Conservation (phyloP, 2,113 vertebrate genomes). For the Amazona vittata region DNA sequence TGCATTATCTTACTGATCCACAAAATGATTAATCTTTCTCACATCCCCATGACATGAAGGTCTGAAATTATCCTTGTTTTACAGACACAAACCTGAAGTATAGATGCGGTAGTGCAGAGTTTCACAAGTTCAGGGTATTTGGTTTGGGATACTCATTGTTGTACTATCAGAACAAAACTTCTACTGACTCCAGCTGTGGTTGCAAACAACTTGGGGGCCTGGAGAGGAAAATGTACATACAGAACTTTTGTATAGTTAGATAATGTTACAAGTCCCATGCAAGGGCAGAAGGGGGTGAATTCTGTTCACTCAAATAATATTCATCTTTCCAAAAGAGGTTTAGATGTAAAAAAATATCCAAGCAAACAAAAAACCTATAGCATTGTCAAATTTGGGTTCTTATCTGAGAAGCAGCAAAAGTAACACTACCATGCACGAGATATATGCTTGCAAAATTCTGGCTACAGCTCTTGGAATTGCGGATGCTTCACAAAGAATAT, state of each 20-base stretch:
- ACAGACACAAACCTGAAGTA: neutral
- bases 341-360: neutral
- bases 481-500: neutral
- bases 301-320: neutral
- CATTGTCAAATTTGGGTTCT: neutral
- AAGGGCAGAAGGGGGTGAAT: neutral
- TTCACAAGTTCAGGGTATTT: neutral
- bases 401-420: neutral
- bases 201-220: neutral
- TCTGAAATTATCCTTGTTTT: neutral
- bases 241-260: neutral
- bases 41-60: neutral
- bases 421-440: neutral
- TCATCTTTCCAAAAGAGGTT: neutral
- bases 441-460: neutral
- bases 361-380: neutral
- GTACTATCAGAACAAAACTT: neutral
- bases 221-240: neutral
- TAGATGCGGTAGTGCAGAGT: neutral
- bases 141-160: rapidly evolving
- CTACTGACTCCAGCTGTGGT: neutral
- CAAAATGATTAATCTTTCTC: neutral
- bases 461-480: neutral
- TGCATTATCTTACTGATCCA: neutral
- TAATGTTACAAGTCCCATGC: neutral